Conservation (phyloP, 2,797 vertebrate species). For the Muscicapa striata region DNA sequence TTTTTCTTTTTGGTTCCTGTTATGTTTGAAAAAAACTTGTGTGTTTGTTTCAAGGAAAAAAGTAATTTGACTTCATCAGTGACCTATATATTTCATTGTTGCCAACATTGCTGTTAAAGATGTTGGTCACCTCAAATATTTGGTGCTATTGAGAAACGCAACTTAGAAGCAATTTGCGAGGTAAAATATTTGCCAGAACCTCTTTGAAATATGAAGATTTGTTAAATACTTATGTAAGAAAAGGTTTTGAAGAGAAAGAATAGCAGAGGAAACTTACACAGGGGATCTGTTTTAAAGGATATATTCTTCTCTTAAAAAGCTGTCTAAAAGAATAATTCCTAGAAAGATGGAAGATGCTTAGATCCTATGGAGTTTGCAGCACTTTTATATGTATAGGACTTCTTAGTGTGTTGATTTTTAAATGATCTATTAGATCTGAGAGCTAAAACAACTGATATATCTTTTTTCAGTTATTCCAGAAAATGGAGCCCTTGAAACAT, state of each 20-base stretch:
- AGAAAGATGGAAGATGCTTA: neutral
- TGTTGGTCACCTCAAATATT: neutral
- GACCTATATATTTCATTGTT: neutral
- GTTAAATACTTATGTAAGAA: neutral
- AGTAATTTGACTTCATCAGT: neutral
- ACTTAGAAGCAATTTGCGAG: neutral
- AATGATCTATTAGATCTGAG: neutral
- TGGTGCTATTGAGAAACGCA: neutral
- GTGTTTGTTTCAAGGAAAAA: neutral
- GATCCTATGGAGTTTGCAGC: neutral
- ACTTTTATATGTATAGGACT: neutral
- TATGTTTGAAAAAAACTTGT: neutral
- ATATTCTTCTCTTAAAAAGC: neutral
- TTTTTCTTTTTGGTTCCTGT: neutral
- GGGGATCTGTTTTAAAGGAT: neutral
- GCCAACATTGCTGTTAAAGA: neutral
- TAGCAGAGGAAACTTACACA: neutral
- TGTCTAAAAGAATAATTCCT: neutral
- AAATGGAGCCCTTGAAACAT: neutral
- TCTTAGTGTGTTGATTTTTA: neutral
- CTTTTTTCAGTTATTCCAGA: neutral
- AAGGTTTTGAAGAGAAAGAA: neutral
- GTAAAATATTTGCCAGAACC: neutral
- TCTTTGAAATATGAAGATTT: neutral
- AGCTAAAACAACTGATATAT: neutral